These are phyloP conservation scores for Athene noctua DNA, from an alignment of 2,113 vertebrate species.

Conservation along the genomic window DNA sequence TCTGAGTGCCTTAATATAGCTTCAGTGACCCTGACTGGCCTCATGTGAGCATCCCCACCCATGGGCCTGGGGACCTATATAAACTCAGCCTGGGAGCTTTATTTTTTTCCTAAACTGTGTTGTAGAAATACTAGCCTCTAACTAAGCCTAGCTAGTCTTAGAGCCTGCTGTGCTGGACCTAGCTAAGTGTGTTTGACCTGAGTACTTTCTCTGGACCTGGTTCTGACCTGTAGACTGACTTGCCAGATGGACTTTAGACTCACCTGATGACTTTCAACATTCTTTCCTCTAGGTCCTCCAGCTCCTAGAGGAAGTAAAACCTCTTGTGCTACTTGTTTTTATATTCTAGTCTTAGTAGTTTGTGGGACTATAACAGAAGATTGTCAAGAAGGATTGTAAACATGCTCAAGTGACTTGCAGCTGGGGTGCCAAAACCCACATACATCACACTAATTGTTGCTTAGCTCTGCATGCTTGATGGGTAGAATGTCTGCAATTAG, in stretches of 20 bases:
- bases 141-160: accelerated
- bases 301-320: neutral
- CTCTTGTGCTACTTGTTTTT: neutral
- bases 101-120: accelerated
- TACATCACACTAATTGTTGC: no score
- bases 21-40: neutral
- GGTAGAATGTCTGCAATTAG: no score
- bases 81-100: neutral
- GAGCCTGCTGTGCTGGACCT: accelerated
- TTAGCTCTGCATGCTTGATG: no score
- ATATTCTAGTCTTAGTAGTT: accelerated
- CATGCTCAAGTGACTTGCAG: no score
- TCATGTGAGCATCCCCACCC: neutral
- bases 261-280: accelerated
- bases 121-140: accelerated
- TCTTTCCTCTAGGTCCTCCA: neutral
- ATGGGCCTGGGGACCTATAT: neutral
- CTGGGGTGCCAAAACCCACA: no score
- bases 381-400: no score
- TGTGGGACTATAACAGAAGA: no score
- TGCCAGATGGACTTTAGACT: accelerated
- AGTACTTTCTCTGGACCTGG: accelerated
- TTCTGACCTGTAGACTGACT: neutral
- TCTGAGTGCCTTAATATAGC: neutral
- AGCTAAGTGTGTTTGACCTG: accelerated